Percentiles rank a stretch among this genome's conserved stretches.
These are phyloP conservation scores for Oceanodroma tethys DNA, from an alignment of 2,113 vertebrate species.

Conservation along the genomic window DNA sequence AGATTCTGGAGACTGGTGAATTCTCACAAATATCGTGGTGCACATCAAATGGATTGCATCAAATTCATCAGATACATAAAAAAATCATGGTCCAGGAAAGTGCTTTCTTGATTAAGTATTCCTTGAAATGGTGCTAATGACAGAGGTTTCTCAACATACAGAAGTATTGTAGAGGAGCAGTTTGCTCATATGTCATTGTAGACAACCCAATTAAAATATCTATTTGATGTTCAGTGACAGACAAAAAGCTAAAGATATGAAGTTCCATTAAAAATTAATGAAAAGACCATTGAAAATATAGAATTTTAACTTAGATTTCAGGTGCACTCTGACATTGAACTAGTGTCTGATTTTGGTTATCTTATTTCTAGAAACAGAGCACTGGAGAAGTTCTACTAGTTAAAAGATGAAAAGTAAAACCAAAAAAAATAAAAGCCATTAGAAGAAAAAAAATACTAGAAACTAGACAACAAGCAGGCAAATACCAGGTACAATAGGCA, in stretches of 20 bases:
- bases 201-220: background rate
- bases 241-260: background rate
- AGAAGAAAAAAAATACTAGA: background rate
- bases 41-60: background rate
- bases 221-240: background rate
- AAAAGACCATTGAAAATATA: background rate
- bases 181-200: background rate
- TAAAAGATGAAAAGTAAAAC: background rate
- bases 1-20: background rate
- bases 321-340: background rate
- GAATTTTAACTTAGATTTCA: background rate
- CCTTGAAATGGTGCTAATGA: background rate
- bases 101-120: background rate
- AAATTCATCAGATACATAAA: background rate
- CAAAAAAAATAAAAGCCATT: background rate
- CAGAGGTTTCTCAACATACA: background rate
- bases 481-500: background rate
- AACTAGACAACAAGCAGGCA: background rate
- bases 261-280: background rate
- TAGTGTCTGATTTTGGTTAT: background rate
- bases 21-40: fast-evolving
- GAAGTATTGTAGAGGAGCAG: background rate
- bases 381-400: background rate
- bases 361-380: background rate
- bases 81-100: background rate